These are phyloP conservation scores for Chrysolophus pictus DNA, from an alignment of 2,797 vertebrate genomes.

Conservation along the genomic window DNA sequence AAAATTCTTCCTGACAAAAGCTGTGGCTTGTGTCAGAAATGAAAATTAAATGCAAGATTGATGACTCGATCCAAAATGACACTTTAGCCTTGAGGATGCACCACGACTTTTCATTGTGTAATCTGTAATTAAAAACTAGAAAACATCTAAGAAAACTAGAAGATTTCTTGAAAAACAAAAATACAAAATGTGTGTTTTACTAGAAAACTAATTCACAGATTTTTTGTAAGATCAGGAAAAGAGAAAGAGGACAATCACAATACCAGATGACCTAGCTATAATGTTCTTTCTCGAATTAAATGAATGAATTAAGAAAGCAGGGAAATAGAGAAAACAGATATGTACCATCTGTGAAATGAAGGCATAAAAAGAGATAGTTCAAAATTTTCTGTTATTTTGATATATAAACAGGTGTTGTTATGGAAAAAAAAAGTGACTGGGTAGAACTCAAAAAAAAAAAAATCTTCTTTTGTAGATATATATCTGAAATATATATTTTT, in stretches of 20 bases:
- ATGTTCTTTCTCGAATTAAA: neutral
- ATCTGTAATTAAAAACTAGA: constrained; percentile 57
- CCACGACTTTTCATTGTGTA: neutral
- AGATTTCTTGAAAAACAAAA: neutral
- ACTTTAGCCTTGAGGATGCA: constrained; percentile 11
- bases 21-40: constrained; percentile 51
- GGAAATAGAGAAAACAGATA: neutral
- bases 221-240: neutral
- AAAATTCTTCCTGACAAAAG: constrained; percentile 57
- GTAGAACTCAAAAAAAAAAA: neutral
- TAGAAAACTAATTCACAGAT: neutral
- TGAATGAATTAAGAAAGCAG: neutral
- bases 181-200: neutral
- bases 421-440: neutral
- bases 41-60: constrained; percentile 64
- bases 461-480: neutral
- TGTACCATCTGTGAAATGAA: neutral
- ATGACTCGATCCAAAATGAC: constrained; percentile 44
- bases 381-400: neutral
- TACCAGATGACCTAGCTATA: neutral
- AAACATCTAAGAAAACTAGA: neutral
- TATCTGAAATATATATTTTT: neutral
- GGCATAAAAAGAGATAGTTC: neutral
- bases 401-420: neutral
- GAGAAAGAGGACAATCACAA: neutral